A percentile compares a stretch with the other conserved stretches of the same genome.
phyloP scores from a whole-genome alignment of 1,140 invertebrate genomes.

The Dolichoris vasculosae region DNA sequence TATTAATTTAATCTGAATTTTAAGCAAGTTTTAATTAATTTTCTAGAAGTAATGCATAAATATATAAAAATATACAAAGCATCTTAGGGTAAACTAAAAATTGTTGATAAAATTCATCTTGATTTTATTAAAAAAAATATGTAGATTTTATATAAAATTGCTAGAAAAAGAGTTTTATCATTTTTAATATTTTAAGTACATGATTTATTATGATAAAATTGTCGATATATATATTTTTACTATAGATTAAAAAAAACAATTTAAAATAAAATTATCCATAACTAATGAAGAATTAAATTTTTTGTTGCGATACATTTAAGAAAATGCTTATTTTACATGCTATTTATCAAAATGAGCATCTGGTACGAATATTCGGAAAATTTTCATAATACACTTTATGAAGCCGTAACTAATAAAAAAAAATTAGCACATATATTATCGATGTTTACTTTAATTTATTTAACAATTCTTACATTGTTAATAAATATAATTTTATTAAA shows the following conservation, averaged over 20 bases:
- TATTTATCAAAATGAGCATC: background rate
- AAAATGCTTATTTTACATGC: background rate
- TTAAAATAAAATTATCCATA: conserved; percentile 4
- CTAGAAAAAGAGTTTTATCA: background rate
- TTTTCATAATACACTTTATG: too few relatives aligned
- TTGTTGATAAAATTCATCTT: conserved; percentile 20
- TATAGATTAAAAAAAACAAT: too few relatives aligned
- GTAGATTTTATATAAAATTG: conserved; percentile 17
- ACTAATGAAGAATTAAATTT: background rate
- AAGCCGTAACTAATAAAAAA: background rate
- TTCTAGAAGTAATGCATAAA: too few relatives aligned
- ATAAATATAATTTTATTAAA: background rate
- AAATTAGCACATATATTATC: background rate
- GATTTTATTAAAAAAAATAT: background rate
- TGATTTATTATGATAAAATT: too few relatives aligned
- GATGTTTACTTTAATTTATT: background rate
- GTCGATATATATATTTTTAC: too few relatives aligned
- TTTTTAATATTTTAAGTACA: too few relatives aligned
- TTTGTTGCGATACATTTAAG: background rate
- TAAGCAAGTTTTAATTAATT: too few relatives aligned
- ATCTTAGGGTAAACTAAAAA: too few relatives aligned
- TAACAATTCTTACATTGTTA: background rate
- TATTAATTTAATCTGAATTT: too few relatives aligned
- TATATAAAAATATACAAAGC: too few relatives aligned
- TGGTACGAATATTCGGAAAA: background rate